Conservation (phyloP, 2,797 vertebrate genomes). For the Scarus forsteni region DNA sequence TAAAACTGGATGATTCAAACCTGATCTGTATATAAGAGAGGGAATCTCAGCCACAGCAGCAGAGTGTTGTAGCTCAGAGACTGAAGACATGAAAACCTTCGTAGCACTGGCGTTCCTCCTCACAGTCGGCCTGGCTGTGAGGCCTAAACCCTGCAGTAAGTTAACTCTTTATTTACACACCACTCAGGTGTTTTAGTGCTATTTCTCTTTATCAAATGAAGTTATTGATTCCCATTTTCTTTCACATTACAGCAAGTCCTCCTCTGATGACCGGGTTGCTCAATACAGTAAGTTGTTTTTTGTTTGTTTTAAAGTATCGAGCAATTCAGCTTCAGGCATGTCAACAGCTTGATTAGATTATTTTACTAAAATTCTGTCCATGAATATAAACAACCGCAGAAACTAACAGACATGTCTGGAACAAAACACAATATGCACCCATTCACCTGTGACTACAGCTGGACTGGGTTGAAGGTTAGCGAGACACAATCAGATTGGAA, state of each 20-base stretch:
- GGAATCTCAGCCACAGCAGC: not conserved
- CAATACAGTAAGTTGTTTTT: conserved; percentile 66
- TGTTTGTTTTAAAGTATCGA: not conserved
- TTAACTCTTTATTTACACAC: conserved; percentile 4
- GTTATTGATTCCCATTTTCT: conserved; percentile 1
- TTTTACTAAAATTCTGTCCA: no score
- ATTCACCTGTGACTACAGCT: no score
- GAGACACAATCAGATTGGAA: no score
- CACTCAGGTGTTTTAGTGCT: no score
- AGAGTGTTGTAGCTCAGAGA: not conserved
- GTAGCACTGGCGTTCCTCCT: conserved; percentile 41
- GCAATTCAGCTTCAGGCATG: no score
- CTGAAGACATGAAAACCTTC: conserved; percentile 46
- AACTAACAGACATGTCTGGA: no score
- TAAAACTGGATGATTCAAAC: no score
- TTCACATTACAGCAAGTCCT: conserved; percentile 67
- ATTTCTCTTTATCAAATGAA: no score
- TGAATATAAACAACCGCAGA: no score
- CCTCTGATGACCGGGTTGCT: conserved; percentile 69
- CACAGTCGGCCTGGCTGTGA: conserved; percentile 58
- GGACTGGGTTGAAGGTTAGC: no score
- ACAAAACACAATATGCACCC: no score
- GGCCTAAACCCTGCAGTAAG: conserved; percentile 79
- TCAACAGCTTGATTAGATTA: no score
- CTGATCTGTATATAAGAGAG: conserved; percentile 57